These are phyloP conservation scores for Brachionus plicatilis DNA, from an alignment of 1,140 invertebrate species.

Conservation along the genomic window DNA sequence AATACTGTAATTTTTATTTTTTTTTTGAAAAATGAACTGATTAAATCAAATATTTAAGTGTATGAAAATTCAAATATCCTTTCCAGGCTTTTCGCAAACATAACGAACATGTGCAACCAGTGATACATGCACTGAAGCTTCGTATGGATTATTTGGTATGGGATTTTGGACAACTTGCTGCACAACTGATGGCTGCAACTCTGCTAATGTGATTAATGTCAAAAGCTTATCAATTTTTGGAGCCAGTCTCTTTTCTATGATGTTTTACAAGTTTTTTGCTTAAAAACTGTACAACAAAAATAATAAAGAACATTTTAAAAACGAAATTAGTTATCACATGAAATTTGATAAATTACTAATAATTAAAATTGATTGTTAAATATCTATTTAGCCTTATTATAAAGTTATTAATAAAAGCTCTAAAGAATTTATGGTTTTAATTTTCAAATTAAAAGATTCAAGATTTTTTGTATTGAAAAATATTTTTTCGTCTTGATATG, in stretches of 20 bases:
- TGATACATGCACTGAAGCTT: not conserved
- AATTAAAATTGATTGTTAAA: too few relatives aligned
- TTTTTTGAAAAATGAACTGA: not conserved
- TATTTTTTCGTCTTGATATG: too few relatives aligned
- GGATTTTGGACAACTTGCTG: constrained; percentile 27
- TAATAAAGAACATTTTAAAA: not conserved
- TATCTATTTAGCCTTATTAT: too few relatives aligned
- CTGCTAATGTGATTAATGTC: not conserved
- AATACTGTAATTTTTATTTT: not conserved
- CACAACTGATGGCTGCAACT: constrained; percentile 29
- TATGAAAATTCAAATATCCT: not conserved
- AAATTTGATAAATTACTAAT: too few relatives aligned
- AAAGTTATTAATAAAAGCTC: too few relatives aligned
- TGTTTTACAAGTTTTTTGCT: not conserved
- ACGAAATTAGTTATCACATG: not conserved
- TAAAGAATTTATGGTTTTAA: too few relatives aligned
- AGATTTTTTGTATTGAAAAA: too few relatives aligned
- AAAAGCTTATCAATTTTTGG: not conserved
- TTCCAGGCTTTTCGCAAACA: not conserved
- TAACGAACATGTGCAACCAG: constrained; percentile 12
- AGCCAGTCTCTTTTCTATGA: not conserved
- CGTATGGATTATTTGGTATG: constrained; percentile 5
- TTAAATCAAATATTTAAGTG: not conserved
- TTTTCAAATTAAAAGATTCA: too few relatives aligned
- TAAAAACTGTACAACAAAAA: not conserved